A percentile compares a stretch with the other conserved stretches of the same genome.
Evolutionary conservation across 2,888 invertebrate genomes (phyloP).

Genomic region (Spisula subtruncata): DNA sequence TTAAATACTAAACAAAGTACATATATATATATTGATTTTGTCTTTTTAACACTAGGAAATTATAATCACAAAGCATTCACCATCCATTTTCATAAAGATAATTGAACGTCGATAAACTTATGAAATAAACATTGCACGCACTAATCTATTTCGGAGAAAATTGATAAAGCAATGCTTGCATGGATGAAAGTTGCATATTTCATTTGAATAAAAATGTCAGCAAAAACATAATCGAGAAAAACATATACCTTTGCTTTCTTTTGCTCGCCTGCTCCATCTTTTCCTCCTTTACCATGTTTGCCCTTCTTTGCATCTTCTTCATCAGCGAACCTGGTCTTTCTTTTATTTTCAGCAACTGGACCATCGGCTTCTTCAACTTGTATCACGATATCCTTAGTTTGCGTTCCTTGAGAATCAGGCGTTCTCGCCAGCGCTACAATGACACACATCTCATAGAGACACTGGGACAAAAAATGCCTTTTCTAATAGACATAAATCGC

Average conservation of each 20-base stretch:
- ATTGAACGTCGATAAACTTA: not conserved
- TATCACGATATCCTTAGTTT: slow-evolving; percentile 63
- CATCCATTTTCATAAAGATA: not conserved
- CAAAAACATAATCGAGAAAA: too few species aligned
- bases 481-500: too few species aligned
- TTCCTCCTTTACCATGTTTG: not conserved
- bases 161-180: too few species aligned
- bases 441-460: not conserved
- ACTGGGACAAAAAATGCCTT: too few species aligned
- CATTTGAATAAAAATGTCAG: too few species aligned
- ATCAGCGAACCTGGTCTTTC: slow-evolving; percentile 69
- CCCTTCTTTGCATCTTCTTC: slow-evolving; percentile 49
- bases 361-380: slow-evolving; percentile 64
- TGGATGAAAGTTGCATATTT: too few species aligned
- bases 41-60: too few species aligned
- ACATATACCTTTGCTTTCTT: slow-evolving; percentile 37
- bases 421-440: slow-evolving; percentile 53
- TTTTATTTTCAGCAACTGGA: slow-evolving; percentile 44
- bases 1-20: too few species aligned
- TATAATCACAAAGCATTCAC: slow-evolving; percentile 1
- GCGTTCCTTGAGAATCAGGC: slow-evolving; percentile 43
- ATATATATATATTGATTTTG: too few species aligned
- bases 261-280: not conserved
- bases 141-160: too few species aligned
- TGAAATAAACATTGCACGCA: too few species aligned